Conservation (phyloP, 2,888 invertebrate genomes). For the Uloborus plumipes region DNA sequence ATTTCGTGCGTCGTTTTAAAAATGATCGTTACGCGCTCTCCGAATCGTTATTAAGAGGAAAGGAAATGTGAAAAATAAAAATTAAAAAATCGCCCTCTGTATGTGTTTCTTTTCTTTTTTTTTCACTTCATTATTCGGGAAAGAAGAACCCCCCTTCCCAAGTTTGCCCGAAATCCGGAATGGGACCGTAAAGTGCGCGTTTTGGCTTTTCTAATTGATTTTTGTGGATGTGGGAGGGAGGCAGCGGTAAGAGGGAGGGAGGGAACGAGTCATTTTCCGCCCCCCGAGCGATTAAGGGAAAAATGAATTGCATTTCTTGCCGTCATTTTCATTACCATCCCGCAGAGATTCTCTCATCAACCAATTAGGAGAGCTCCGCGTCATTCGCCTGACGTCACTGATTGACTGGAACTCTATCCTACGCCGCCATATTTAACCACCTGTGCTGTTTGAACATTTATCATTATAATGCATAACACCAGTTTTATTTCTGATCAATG, state of each 20-base stretch:
- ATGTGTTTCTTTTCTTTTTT: too few relatives aligned
- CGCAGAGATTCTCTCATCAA: slow-evolving; percentile 24
- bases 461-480: neutral
- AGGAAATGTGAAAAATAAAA: too few relatives aligned
- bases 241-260: neutral
- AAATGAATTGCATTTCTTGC: slow-evolving; percentile 55
- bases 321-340: slow-evolving; percentile 48
- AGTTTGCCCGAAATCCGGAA: slow-evolving; percentile 23
- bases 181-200: slow-evolving; percentile 9
- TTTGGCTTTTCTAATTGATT: slow-evolving; percentile 41
- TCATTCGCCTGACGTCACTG: slow-evolving; percentile 31
- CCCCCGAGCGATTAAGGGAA: slow-evolving; percentile 39
- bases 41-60: too few relatives aligned
- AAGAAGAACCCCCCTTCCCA: neutral
- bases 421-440: slow-evolving; percentile 23
- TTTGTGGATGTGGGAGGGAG: neutral
- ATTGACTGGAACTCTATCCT: too few relatives aligned
- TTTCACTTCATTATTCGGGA: too few relatives aligned
- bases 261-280: slow-evolving; percentile 2
- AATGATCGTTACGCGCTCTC: too few relatives aligned
- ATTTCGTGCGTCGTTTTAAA: too few relatives aligned
- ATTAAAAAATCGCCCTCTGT: too few relatives aligned
- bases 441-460: neutral
- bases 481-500: too few relatives aligned
- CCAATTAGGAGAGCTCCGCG: slow-evolving; percentile 31